Conservation (phyloP, 2,113 vertebrate genomes). For the Quiscalus mexicanus region DNA sequence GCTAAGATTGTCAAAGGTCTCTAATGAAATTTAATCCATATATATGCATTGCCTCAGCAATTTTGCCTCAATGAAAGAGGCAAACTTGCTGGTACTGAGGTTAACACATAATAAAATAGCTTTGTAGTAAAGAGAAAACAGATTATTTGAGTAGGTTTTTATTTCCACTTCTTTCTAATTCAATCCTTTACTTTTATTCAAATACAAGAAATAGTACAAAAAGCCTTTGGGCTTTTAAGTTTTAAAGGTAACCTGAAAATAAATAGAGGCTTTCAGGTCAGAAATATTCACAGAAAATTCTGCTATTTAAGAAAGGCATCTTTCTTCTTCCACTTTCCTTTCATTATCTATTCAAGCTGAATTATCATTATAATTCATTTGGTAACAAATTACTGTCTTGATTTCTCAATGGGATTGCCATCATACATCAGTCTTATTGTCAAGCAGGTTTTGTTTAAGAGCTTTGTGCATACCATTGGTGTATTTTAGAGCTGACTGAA, state of each 20-base stretch:
- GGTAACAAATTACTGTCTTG: constrained; percentile 1
- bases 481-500: background rate
- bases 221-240: background rate
- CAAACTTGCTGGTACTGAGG: background rate
- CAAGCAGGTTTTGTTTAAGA: constrained; percentile 6
- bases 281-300: background rate
- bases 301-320: background rate
- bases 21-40: background rate
- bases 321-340: background rate
- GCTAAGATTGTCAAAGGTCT: background rate
- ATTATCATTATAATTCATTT: constrained; percentile 9
- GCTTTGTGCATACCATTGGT: background rate
- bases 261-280: background rate
- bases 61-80: background rate
- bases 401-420: constrained; percentile 30
- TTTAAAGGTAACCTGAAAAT: background rate
- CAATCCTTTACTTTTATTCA: background rate
- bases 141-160: background rate
- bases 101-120: background rate
- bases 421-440: background rate
- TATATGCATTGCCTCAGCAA: background rate
- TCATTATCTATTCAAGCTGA: background rate
- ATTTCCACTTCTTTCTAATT: background rate
- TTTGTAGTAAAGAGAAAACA: background rate
- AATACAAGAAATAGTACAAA: background rate